phyloP scores from a whole-genome alignment of 2,888 invertebrate genomes.

The Anthophora plumipes region DNA sequence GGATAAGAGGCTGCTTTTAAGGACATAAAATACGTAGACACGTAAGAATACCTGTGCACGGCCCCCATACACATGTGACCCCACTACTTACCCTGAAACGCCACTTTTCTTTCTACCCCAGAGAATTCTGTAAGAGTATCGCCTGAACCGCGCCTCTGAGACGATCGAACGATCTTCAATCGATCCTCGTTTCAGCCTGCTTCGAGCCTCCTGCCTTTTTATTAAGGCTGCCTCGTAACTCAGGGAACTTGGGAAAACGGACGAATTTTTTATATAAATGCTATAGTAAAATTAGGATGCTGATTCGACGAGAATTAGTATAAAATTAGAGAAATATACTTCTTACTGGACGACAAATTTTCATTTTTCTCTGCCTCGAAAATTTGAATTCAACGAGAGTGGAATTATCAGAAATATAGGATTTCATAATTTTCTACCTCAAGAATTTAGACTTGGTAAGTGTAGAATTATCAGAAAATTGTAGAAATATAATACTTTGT shows the following conservation, averaged over 20 bases:
- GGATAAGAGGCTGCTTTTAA: slow-evolving; percentile 81
- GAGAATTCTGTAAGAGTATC: slow-evolving; percentile 46
- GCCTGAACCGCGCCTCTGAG: slow-evolving; percentile 9
- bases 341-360: too few relatives aligned
- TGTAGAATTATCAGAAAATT: too few relatives aligned
- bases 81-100: slow-evolving; percentile 36
- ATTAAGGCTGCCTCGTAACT: slow-evolving; percentile 7
- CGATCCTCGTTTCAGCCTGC: slow-evolving; percentile 2
- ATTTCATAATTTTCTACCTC: too few relatives aligned
- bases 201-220: not conserved
- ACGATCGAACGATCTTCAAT: slow-evolving; percentile 29
- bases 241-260: too few relatives aligned
- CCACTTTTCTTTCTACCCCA: slow-evolving; percentile 44
- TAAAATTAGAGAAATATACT: too few relatives aligned
- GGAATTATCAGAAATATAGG: too few relatives aligned
- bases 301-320: too few relatives aligned
- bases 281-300: not conserved
- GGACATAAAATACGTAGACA: slow-evolving; percentile 78
- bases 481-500: too few relatives aligned
- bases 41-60: slow-evolving; percentile 64
- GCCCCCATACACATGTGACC: slow-evolving; percentile 56
- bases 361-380: too few relatives aligned
- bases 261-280: not conserved
- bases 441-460: too few relatives aligned
- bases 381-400: too few relatives aligned